phyloP scores from a whole-genome alignment of 2,113 vertebrate species.

The Apodemus speciosus region DNA sequence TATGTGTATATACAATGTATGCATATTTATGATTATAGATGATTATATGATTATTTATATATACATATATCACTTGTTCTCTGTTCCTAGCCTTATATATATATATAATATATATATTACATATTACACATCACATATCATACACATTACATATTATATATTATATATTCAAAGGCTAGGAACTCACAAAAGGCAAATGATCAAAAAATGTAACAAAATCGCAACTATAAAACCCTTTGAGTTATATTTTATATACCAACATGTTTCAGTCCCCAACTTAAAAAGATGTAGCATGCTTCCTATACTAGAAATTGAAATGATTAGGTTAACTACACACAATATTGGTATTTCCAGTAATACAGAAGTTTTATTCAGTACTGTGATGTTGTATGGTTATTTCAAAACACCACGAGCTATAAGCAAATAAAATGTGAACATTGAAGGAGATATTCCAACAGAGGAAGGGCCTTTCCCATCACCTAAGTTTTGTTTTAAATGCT shows the following conservation, averaged over 20 bases:
- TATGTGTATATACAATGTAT: not conserved
- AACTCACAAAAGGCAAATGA: not conserved
- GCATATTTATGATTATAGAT: no score
- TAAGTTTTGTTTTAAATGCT: conserved; percentile 17
- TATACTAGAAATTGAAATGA: conserved; percentile 4
- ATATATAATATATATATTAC: no score
- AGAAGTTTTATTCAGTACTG: conserved; percentile 16
- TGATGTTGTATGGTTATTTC: conserved; percentile 27
- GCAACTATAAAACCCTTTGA: conserved; percentile 51
- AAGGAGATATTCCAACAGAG: not conserved
- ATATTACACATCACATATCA: no score
- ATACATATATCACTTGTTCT: not conserved
- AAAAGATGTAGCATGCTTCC: conserved; percentile 46
- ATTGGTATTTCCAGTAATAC: conserved; percentile 36
- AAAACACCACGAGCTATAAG: conserved; percentile 59
- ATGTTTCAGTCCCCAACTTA: conserved; percentile 66
- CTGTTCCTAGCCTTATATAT: no score
- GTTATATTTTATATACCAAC: conserved; percentile 19
- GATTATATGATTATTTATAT: not conserved
- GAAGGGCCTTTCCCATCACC: conserved; percentile 48
- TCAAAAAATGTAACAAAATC: not conserved
- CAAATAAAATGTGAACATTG: conserved; percentile 63
- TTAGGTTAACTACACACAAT: not conserved
- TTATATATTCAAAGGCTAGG: not conserved
- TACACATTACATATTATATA: not conserved